These are phyloP conservation scores for Flexamia atlantica DNA, from an alignment of 2,888 invertebrate species.

Conservation along the genomic window DNA sequence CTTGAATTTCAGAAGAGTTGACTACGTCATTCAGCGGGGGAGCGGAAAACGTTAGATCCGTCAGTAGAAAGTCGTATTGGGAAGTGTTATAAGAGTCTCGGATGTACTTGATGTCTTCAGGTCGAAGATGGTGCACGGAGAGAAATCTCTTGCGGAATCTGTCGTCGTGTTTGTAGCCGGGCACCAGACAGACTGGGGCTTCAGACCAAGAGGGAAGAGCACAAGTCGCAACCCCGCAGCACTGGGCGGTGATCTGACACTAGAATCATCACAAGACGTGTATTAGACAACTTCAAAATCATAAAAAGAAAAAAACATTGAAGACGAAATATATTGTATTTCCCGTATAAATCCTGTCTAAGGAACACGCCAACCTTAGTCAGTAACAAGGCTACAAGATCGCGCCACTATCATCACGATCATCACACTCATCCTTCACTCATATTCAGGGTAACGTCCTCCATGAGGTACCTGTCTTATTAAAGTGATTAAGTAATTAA, in stretches of 20 bases:
- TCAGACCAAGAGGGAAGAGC: constrained; percentile 23
- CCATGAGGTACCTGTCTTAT: no score
- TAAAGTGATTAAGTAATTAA: no score
- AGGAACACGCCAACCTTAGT: no score
- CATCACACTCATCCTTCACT: no score
- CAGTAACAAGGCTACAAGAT: no score
- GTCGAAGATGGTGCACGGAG: neutral
- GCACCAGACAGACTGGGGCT: constrained; percentile 1
- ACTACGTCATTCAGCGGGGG: neutral
- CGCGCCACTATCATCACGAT: no score
- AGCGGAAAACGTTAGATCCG: neutral
- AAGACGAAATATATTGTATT: no score
- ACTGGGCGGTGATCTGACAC: neutral
- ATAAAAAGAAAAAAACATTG: no score
- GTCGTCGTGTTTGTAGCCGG: constrained; percentile 24
- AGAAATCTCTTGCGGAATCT: neutral
- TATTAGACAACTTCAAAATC: no score
- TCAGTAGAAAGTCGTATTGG: neutral
- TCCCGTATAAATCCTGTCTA: no score
- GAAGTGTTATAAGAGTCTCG: constrained; percentile 30
- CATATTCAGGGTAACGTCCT: no score
- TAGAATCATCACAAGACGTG: no score
- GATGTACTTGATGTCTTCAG: neutral
- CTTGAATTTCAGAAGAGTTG: neutral
- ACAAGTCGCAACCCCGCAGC: constrained; percentile 12